Conservation (phyloP, 1,140 invertebrate genomes). For the Rhagoletis zephyria region DNA sequence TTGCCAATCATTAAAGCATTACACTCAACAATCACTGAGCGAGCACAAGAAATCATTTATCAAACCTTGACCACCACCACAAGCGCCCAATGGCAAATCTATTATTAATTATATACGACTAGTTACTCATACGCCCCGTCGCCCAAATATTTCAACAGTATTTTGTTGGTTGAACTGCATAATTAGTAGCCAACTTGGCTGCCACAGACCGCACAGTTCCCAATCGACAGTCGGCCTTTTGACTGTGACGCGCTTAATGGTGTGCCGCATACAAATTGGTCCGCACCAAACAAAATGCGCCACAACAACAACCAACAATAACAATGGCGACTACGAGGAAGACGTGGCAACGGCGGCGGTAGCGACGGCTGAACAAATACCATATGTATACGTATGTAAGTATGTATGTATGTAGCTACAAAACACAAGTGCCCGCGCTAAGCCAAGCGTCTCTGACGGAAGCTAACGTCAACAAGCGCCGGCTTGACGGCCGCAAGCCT, state of each 20-base stretch:
- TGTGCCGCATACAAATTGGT: background rate
- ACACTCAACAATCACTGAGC: background rate
- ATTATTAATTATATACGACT: background rate
- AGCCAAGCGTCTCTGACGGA: background rate
- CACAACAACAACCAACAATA: background rate
- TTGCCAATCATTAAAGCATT: background rate
- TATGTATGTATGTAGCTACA: no score
- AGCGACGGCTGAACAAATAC: background rate
- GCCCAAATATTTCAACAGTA: background rate
- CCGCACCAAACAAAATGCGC: background rate
- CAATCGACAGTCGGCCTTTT: background rate
- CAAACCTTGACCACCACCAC: background rate
- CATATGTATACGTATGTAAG: no score
- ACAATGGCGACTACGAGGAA: background rate
- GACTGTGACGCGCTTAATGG: background rate
- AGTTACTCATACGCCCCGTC: slow-evolving; percentile 35
- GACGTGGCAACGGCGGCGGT: background rate
- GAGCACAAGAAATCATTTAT: slow-evolving; percentile 8
- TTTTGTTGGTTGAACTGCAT: slow-evolving; percentile 35
- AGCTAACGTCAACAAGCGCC: background rate
- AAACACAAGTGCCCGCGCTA: background rate
- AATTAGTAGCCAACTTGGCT: slow-evolving; percentile 21
- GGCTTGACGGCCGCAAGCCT: background rate
- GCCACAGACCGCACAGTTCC: background rate
- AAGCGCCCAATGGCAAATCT: background rate